Evolutionary conservation across 1,140 invertebrate species (phyloP), one percentile per base, ranked within the genome.

Genomic region (Anadara kagoshimensis): DNA sequence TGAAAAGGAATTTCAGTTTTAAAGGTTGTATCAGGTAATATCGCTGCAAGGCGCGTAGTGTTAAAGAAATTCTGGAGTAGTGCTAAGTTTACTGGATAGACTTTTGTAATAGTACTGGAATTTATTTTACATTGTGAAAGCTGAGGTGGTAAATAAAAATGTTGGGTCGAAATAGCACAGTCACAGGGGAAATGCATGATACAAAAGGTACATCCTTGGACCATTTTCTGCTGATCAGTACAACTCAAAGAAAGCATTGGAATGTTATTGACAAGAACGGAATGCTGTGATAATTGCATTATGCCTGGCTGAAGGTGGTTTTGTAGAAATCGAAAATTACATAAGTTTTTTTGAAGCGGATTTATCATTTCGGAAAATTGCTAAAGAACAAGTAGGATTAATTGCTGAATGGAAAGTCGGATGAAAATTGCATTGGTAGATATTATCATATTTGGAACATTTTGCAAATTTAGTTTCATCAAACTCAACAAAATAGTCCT

Each of bases 51-150:
- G 49, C 24, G 47, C 14, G n/a, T 26, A 7, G 51, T 5, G 29
- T 62, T 26, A 53, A 73, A 73, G 36, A 73, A 68, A 29, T 73
- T 45, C 36, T 66, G 45, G 18, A 73, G 41, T 41, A 68, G 62
- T 22, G 71, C 64, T 26, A 73, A 22, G 56, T 73, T 73, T 8
- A 63, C 56, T 49, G 71, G 71, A 45, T 68, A 53, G 3, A 58
- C n/a, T 22, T 41, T 51, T 44, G 62, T 53, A 18, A 59, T 14
- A 49, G 51, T 59, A 24, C 20, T 47, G 14, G 41, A 26, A 26
- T 24, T 18, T 41, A 18, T 11, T 45, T 45, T 63, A 41, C 65
- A 68, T 24, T 20, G n/a, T 18, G 53, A 44, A 44, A 20, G 29
- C 22, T 61, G 26, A 51, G 36, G 20, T 45, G 18, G 24, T 73